These are phyloP conservation scores for Oscheius sp. DNA, from an alignment of 2,888 invertebrate genomes.

Conservation along the genomic window DNA sequence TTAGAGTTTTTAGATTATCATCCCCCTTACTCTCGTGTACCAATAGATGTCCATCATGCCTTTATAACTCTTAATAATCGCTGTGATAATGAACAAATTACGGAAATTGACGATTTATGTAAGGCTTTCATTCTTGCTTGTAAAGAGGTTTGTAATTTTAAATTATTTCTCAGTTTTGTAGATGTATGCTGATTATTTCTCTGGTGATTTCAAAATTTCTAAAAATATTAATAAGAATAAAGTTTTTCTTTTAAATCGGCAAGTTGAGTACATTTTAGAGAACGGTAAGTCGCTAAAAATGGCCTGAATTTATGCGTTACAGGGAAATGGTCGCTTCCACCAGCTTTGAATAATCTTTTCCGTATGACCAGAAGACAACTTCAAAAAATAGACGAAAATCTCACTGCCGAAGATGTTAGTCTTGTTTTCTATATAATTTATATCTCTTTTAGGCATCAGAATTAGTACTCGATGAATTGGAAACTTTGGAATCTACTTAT, in stretches of 20 bases:
- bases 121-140: conserved; percentile 55
- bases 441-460: neutral
- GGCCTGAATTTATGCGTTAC: neutral
- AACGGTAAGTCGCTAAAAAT: neutral
- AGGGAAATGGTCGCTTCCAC: conserved; percentile 61
- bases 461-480: neutral
- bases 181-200: conserved; percentile 16
- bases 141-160: conserved; percentile 39
- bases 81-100: conserved; percentile 50
- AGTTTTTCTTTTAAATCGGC: neutral
- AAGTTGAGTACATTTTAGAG: neutral
- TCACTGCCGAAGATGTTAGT: neutral
- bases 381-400: conserved; percentile 45
- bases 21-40: neutral
- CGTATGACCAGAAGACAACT: conserved; percentile 42
- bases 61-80: conserved; percentile 54
- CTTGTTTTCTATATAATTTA: neutral
- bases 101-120: conserved; percentile 58
- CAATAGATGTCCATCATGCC: conserved; percentile 52
- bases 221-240: neutral
- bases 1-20: neutral
- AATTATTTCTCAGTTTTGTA: neutral
- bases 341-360: conserved; percentile 67
- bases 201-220: neutral
- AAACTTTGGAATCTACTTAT: neutral